These are phyloP conservation scores for Deroptyus accipitrinus DNA, from an alignment of 2,113 vertebrate genomes.

Conservation along the genomic window DNA sequence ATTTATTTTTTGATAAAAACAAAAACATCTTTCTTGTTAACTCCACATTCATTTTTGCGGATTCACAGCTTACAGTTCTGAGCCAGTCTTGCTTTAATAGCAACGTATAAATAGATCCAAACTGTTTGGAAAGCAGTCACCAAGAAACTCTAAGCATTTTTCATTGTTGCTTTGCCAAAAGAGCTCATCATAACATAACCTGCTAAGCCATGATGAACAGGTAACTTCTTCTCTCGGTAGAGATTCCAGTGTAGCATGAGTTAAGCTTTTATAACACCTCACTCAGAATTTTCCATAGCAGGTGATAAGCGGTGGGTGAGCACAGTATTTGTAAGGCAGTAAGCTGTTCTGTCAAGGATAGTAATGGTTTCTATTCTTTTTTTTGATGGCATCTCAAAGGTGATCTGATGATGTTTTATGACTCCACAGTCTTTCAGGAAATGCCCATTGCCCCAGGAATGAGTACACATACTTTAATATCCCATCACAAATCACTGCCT, in stretches of 20 bases:
- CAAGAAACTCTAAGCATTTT: neutral
- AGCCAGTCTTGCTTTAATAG: neutral
- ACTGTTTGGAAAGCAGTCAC: neutral
- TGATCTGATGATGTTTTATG: neutral
- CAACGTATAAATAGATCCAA: neutral
- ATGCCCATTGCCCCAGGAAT: neutral
- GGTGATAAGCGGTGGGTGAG: rapidly evolving
- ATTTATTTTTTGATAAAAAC: neutral
- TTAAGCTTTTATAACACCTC: neutral
- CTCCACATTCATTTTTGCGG: neutral
- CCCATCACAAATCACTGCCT: neutral
- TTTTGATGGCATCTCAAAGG: neutral
- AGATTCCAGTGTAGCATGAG: neutral
- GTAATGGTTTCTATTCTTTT: neutral
- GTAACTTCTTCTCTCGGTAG: neutral
- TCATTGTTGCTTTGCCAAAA: neutral
- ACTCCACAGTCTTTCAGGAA: neutral
- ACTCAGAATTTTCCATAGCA: neutral
- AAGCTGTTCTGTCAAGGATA: neutral
- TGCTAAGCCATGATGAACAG: neutral
- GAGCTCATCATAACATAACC: neutral
- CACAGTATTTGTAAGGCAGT: neutral
- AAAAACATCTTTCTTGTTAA: neutral
- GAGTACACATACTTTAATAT: neutral
- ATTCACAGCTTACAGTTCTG: neutral